Conservation (phyloP, 2,113 vertebrate genomes). For the Cololabis saira region DNA sequence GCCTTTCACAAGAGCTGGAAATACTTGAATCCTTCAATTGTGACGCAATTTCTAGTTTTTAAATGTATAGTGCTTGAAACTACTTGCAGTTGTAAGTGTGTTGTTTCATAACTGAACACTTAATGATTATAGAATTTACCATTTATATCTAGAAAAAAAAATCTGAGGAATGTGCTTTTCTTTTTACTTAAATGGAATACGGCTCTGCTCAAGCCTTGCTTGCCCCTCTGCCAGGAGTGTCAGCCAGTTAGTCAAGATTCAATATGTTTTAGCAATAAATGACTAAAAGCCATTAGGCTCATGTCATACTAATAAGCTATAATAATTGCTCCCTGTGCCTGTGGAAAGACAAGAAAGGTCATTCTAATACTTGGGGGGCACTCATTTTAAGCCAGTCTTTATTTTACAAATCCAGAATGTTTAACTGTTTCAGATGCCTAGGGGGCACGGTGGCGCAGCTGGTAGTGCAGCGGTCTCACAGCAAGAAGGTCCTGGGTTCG, state of each 20-base stretch:
- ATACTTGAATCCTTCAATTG: background rate
- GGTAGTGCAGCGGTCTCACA: too few species aligned
- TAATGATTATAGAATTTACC: background rate
- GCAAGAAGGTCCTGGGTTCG: too few species aligned
- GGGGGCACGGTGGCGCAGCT: too few species aligned
- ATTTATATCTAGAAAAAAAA: background rate
- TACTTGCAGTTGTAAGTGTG: background rate
- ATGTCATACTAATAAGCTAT: background rate
- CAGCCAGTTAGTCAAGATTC: background rate
- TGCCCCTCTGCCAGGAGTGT: background rate
- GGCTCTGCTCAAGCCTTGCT: background rate
- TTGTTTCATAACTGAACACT: background rate
- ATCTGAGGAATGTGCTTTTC: background rate
- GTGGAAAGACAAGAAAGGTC: conserved; percentile 7
- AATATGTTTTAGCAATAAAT: conserved; percentile 3
- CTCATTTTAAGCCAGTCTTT: conserved; percentile 8
- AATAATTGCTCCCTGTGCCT: conserved; percentile 4
- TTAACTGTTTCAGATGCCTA: too few species aligned
- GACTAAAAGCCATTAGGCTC: conserved; percentile 5
- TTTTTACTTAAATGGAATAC: background rate
- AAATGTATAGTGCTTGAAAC: background rate
- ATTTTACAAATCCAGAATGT: too few species aligned
- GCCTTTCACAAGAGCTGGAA: background rate
- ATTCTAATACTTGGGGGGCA: background rate
- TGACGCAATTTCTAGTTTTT: background rate